phyloP scores from a whole-genome alignment of 2,888 invertebrate species.

The Drosophila colorata region DNA sequence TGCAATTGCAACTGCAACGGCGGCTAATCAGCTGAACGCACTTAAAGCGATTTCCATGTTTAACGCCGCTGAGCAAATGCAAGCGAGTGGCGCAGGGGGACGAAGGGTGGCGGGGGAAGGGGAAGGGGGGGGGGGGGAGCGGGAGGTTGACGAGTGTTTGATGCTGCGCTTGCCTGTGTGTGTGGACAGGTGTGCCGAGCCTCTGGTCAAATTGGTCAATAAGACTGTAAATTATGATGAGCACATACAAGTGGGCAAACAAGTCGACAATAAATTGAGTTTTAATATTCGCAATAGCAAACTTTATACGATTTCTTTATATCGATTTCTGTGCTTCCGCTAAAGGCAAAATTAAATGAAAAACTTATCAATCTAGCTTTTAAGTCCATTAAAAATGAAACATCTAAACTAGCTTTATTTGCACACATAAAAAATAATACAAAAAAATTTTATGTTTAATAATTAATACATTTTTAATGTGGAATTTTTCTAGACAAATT shows the following conservation, averaged over 20 bases:
- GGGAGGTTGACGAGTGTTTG: neutral
- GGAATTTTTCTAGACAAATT: too few relatives aligned
- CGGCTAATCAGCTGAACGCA: conserved; percentile 68
- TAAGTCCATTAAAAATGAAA: too few relatives aligned
- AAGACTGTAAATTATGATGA: conserved; percentile 18
- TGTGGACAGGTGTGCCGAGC: conserved; percentile 43
- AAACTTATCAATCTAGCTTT: neutral
- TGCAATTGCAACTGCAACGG: conserved; percentile 1
- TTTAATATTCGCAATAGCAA: conserved; percentile 9
- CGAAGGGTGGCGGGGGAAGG: too few relatives aligned
- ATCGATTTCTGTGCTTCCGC: neutral
- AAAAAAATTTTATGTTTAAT: too few relatives aligned
- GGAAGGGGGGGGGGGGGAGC: too few relatives aligned
- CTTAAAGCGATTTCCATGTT: conserved; percentile 68
- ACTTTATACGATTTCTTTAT: neutral
- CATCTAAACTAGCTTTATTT: too few relatives aligned
- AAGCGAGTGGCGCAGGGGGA: too few relatives aligned
- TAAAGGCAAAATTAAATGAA: neutral
- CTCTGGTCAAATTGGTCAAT: conserved; percentile 37
- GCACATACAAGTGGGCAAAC: conserved; percentile 3
- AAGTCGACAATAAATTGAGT: conserved; percentile 7
- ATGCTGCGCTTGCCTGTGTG: conserved; percentile 4
- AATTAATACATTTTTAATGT: too few relatives aligned
- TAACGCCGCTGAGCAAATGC: neutral
- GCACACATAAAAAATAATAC: too few relatives aligned